These are phyloP conservation scores for Pantherophis guttatus DNA, from an alignment of 2,113 vertebrate species.

Conservation along the genomic window DNA sequence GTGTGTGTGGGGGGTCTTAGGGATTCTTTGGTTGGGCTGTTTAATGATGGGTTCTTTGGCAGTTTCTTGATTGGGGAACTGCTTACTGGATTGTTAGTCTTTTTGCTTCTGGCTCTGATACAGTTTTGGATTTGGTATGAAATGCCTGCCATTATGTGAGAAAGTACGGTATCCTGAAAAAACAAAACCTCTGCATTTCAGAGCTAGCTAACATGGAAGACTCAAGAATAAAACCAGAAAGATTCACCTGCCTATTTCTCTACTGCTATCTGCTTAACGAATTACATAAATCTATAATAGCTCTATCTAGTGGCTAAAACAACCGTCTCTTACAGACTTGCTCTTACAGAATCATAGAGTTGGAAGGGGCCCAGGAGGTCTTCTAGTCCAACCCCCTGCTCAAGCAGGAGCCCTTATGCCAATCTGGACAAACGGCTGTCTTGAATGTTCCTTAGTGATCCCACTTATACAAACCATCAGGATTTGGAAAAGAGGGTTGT, in stretches of 20 bases:
- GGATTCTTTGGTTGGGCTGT: too few relatives aligned
- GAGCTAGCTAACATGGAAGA: not conserved
- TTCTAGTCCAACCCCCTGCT: not conserved
- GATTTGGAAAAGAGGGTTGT: not conserved
- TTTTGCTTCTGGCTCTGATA: not conserved
- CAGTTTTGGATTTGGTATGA: not conserved
- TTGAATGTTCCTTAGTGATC: not conserved
- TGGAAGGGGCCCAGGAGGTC: not conserved
- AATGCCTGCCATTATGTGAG: not conserved
- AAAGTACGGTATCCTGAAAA: not conserved
- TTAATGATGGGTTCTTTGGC: too few relatives aligned
- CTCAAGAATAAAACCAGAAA: not conserved
- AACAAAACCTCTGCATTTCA: not conserved
- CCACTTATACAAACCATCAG: not conserved
- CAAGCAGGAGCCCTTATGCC: not conserved
- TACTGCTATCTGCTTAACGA: not conserved
- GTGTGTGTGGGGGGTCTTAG: too few relatives aligned
- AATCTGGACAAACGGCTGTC: not conserved
- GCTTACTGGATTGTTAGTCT: not conserved
- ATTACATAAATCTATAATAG: not conserved
- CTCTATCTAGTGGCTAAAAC: not conserved
- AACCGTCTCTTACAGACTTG: not conserved
- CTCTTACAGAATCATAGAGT: not conserved
- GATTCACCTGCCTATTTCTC: not conserved
- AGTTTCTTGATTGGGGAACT: too few relatives aligned